These are phyloP conservation scores for Notodonta ziczac DNA, from an alignment of 2,888 invertebrate genomes.

Conservation along the genomic window DNA sequence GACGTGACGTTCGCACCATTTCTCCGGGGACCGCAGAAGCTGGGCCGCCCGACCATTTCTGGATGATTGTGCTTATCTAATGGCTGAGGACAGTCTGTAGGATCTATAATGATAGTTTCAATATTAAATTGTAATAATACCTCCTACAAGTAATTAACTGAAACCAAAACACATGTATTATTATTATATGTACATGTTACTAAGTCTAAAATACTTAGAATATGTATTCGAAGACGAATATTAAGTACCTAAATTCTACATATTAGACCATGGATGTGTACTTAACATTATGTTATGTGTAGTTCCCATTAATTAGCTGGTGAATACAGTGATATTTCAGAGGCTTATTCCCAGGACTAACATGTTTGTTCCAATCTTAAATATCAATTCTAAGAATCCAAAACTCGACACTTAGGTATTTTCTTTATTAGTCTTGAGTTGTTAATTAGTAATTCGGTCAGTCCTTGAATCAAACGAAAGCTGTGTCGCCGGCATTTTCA, in stretches of 20 bases:
- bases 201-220: no score
- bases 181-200: no score
- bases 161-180: no score
- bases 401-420: not conserved
- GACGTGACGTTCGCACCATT: conserved; percentile 9
- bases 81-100: conserved; percentile 3
- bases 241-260: no score
- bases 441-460: conserved; percentile 2
- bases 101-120: not conserved
- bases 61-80: conserved; percentile 13
- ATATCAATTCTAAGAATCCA: no score
- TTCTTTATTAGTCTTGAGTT: not conserved
- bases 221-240: no score
- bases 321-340: not conserved
- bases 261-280: no score
- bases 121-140: not conserved
- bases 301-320: no score
- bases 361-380: not conserved
- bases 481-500: not conserved
- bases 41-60: conserved; percentile 11
- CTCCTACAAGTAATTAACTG: no score
- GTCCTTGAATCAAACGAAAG: conserved; percentile 1
- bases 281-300: no score
- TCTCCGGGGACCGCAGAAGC: conserved; percentile 4
- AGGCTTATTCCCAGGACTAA: not conserved